These are phyloP conservation scores for Mythimna albipuncta DNA, from an alignment of 2,888 invertebrate genomes.

Conservation along the genomic window DNA sequence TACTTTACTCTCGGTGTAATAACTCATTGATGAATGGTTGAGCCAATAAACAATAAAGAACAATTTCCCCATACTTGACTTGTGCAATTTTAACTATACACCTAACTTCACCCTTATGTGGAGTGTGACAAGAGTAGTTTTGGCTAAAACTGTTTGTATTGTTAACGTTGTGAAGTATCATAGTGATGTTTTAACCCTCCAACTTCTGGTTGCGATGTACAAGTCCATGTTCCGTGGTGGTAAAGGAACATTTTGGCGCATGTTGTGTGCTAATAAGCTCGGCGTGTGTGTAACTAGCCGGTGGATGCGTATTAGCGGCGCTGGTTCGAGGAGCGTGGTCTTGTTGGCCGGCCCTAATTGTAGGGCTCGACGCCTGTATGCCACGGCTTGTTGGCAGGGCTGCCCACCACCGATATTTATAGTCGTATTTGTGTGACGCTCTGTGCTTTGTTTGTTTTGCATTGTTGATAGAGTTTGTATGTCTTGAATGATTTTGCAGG, in stretches of 20 bases:
- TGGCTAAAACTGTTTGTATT: constrained; percentile 48
- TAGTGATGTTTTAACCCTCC: constrained; percentile 76
- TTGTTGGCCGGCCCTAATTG: constrained; percentile 87
- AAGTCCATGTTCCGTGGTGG: constrained; percentile 49
- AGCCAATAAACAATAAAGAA: constrained; percentile 87
- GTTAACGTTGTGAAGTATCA: constrained; percentile 67
- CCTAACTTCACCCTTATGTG: constrained; percentile 24
- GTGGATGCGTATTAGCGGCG: constrained; percentile 85
- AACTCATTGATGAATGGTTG: constrained; percentile 78
- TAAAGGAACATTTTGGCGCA: constrained; percentile 62
- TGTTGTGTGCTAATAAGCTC: constrained; percentile 49
- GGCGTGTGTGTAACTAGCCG: constrained; percentile 81
- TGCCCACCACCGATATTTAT: constrained; percentile 66
- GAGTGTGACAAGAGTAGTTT: constrained; percentile 51
- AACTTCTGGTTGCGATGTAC: constrained; percentile 59
- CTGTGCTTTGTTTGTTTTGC: constrained; percentile 6
- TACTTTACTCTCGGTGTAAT: constrained; percentile 77
- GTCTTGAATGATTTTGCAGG: neutral
- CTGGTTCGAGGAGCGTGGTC: constrained; percentile 69
- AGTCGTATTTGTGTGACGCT: neutral
- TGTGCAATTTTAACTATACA: constrained; percentile 47
- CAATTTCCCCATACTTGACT: constrained; percentile 76
- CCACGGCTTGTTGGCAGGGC: constrained; percentile 79
- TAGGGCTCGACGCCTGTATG: constrained; percentile 88
- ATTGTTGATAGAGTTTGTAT: neutral